Evolutionary conservation across 2,113 vertebrate species (phyloP), one percentile per base, ranked within the genome.

Genomic region (Tragelaphus scriptus): DNA sequence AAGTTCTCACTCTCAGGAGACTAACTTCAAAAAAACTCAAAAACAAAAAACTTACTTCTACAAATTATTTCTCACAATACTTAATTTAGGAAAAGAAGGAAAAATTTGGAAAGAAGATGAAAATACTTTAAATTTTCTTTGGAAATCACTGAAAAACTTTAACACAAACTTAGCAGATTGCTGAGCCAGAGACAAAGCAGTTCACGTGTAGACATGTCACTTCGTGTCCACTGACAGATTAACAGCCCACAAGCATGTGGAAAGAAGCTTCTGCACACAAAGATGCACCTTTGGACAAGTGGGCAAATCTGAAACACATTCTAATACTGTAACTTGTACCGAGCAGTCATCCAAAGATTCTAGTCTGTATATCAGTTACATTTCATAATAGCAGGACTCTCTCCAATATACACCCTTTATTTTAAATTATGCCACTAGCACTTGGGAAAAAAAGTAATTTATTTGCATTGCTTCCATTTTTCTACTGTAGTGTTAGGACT

Each of bases 401-500:
- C 28, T 88, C 30, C 23, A 82, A 9, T 19, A 58, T 6, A 63
- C 63, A 80, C 19, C 81, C 53, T 61, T 88, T 79, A 88, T 56
- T 93, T 94, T 65, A 85, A 93, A 90, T 95, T 19, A 95, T n/a
- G 28, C 81, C 84, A 96, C 75, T 65, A 65, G 77, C 51, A 77
- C 19, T 80, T 90, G 94, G 87, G 85, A 17, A 75, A 98, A 98
- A 98, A 97, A 93, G 98, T 97, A 86, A 96, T 99, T 99, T 99
- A 98, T 99, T 99, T 98, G 97, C 98, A 99, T 88, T 97, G 97
- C 90, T 99, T 98, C 97, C 94, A 98, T 96, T 95, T 98, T 97
- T 98, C 99, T 99, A 99, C 94, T 98, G 98, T 99, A 99, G 98
- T 98, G 98, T 99, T 99, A 99, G 98, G 98, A 98, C 95, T 98